A percentile compares a stretch with the other conserved stretches of the same genome.
Conservation (phyloP, 2,797 vertebrate species). For the Anolis apletophallus region DNA sequence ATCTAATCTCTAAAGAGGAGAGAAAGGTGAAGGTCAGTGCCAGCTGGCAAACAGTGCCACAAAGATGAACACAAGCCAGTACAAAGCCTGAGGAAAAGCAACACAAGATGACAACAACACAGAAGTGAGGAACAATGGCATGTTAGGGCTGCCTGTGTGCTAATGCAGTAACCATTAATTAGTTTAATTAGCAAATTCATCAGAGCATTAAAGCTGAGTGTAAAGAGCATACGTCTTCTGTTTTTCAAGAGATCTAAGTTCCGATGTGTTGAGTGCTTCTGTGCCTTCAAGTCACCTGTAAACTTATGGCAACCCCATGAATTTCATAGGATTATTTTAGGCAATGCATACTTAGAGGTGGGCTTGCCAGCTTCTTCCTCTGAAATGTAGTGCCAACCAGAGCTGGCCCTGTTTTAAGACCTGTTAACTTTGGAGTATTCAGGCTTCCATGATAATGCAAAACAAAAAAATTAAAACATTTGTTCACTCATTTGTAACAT, state of each 20-base stretch:
- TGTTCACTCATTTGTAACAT: not conserved
- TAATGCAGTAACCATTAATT: not conserved
- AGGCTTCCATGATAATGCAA: not conserved
- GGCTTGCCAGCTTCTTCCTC: too few relatives aligned
- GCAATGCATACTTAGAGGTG: too few relatives aligned
- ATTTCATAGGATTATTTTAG: too few relatives aligned
- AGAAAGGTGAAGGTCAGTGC: not conserved
- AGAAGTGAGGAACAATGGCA: not conserved
- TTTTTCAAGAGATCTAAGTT: not conserved
- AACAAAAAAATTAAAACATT: not conserved
- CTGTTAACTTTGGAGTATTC: too few relatives aligned
- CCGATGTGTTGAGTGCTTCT: not conserved
- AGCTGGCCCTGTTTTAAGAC: too few relatives aligned
- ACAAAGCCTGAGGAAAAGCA: not conserved
- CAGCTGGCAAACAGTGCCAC: not conserved
- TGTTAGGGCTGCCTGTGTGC: not conserved
- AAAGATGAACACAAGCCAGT: not conserved
- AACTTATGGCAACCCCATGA: too few relatives aligned
- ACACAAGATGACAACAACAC: not conserved
- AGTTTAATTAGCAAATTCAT: constrained; percentile 7
- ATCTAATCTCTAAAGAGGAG: not conserved
- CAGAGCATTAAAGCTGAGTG: not conserved
- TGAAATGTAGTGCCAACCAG: too few relatives aligned
- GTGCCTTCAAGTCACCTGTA: too few relatives aligned
- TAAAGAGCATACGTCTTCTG: not conserved